A percentile compares a stretch with the other conserved stretches of the same genome.
phyloP scores from a whole-genome alignment of 1,140 invertebrate species.

The Achatina immaculata region DNA sequence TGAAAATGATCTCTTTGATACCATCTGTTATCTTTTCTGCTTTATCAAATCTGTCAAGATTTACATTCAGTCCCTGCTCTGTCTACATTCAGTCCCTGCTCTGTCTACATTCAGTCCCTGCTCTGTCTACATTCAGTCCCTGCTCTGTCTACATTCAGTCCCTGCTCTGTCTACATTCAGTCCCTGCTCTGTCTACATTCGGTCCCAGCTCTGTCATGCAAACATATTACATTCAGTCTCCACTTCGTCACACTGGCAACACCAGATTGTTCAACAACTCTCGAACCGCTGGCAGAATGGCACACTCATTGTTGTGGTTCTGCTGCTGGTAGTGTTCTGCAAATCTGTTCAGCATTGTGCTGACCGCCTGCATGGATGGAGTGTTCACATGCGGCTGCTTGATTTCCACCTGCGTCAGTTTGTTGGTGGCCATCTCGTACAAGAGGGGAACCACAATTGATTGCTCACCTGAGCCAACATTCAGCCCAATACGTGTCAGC shows the following conservation, averaged over 20 bases:
- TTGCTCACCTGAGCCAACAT: conserved; percentile 76
- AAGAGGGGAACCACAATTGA: conserved; percentile 88
- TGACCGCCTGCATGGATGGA: conserved; percentile 71
- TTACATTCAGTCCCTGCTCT: no score
- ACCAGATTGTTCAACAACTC: conserved; percentile 85
- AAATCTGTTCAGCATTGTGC: conserved; percentile 80
- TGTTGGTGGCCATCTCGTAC: conserved; percentile 87
- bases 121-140: no score
- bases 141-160: no score
- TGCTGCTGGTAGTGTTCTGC: conserved; percentile 74
- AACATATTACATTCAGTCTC: no score
- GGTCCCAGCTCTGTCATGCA: no score
- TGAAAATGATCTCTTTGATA: no score
- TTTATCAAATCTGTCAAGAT: no score
- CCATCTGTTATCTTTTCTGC: no score
- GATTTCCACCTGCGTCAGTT: conserved; percentile 86
- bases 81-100: no score
- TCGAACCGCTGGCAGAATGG: conserved; percentile 87
- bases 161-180: no score
- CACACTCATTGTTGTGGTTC: conserved; percentile 81
- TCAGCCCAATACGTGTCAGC: conserved; percentile 81
- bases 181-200: no score
- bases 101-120: no score
- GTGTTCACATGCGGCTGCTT: conserved; percentile 71
- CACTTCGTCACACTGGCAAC: conserved; percentile 57